Base-by-base conservation (phyloP, 2,797 vertebrate genomes). In the Sus cebifrons region DNA sequence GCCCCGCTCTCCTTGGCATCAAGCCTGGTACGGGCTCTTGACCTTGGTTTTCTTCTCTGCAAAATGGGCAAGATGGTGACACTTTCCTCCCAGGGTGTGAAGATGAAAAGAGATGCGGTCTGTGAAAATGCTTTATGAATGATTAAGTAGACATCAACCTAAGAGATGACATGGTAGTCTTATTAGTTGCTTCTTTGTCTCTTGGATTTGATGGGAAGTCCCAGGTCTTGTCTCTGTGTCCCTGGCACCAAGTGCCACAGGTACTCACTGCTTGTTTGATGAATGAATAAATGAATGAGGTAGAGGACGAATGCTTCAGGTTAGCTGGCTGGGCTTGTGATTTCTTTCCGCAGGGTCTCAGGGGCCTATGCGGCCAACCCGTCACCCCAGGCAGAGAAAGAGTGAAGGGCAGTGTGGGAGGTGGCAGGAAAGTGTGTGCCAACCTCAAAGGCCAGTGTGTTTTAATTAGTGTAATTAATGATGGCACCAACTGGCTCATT, bases 391-490 rank as follows among this genome's bases (percentile, higher is more conserved):
- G 81, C 71, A 75, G 77, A 90, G 73, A 83, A 15, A 27, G 58
- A 85, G 68, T 25, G 68, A 94, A 89, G 70, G 84, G 93, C 97
- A 95, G 94, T 71, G 65, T 88, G 73, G 86, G 54, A 36, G 77
- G 81, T 86, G 85, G 85, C 68, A 91, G 7, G 11, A 90, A 79
- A 87, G 14, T 56, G n/a, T 79, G 67, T 94, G 95, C 94, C 91
- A 86, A 75, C 95, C 87, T 97, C 89, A 85, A 94, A 98, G 87
- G 70, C 93, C 77, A 65, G 5, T 60, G 79, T 95, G 82, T 96
- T 97, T 97, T 97, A 98, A 98, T 98, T 97, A 96, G 93, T 87
- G 78, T 96, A 97, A 98, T 98, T 98, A 97, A 97, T 97, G 97
- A 97, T 94, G 90, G 82, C 88, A 86, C 96, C 91, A n/a, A 96